phyloP scores from a whole-genome alignment of 2,888 invertebrate species.

The Odontomyia ornata region DNA sequence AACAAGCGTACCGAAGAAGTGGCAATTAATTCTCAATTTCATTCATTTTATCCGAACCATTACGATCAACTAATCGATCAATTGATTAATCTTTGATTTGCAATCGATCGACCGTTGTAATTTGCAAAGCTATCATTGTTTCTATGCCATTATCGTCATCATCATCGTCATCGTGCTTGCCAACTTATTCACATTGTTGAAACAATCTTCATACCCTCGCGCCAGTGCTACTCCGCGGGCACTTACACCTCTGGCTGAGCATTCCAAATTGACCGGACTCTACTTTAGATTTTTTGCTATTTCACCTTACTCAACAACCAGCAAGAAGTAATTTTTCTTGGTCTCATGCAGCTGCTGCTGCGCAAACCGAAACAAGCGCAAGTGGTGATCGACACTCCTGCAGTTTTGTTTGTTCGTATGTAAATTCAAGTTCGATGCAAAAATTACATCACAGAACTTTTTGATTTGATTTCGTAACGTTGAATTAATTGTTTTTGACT shows the following conservation, averaged over 20 bases:
- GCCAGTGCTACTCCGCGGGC: background rate
- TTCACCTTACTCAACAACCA: background rate
- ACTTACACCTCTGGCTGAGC: background rate
- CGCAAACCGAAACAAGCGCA: background rate
- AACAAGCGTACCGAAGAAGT: too few relatives aligned
- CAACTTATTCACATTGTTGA: background rate
- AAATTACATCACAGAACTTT: conserved; percentile 2
- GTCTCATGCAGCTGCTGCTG: background rate
- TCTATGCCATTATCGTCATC: background rate
- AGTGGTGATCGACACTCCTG: background rate
- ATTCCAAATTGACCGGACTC: too few relatives aligned
- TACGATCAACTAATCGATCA: background rate
- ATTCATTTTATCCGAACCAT: background rate
- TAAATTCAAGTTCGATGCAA: conserved; percentile 3
- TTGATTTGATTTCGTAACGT: conserved; percentile 3
- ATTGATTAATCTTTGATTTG: conserved; percentile 6
- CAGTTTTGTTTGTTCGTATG: background rate
- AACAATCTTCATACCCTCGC: background rate
- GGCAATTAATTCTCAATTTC: background rate
- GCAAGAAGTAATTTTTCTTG: background rate
- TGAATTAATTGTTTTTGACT: background rate
- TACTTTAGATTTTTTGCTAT: too few relatives aligned
- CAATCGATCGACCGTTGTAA: background rate
- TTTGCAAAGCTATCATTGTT: conserved; percentile 6
- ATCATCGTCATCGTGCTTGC: background rate